Evolutionary conservation across 1,140 invertebrate genomes (phyloP).

Genomic region (Atta cephalotes): DNA sequence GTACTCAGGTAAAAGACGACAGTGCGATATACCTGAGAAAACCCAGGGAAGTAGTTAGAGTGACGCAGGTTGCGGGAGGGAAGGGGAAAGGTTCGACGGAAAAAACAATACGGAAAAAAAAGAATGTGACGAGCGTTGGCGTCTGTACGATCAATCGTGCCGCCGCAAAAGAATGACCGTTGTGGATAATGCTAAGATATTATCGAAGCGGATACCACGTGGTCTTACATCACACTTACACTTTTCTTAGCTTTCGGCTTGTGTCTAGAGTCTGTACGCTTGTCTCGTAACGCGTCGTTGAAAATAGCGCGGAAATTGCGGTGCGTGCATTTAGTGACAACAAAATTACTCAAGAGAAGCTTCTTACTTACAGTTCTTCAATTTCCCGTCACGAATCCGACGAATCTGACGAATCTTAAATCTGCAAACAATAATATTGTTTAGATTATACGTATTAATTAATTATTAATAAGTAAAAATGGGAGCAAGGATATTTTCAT

Average conservation of each 20-base stretch:
- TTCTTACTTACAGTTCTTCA: neutral
- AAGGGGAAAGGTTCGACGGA: neutral
- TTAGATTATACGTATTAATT: neutral
- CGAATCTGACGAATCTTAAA: neutral
- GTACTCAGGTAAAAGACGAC: neutral
- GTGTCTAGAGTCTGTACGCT: neutral
- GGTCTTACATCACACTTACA: constrained; percentile 69
- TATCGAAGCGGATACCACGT: constrained; percentile 70
- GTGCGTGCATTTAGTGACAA: constrained; percentile 2
- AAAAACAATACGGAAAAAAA: neutral
- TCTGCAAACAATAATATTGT: no score
- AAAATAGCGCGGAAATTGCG: constrained; percentile 9
- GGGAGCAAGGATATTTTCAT: no score
- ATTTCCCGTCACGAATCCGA: neutral
- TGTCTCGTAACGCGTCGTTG: constrained; percentile 24
- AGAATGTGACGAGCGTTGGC: constrained; percentile 2
- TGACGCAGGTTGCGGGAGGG: neutral
- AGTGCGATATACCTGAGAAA: neutral
- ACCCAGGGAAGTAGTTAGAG: neutral
- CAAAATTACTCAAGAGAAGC: neutral
- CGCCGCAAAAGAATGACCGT: constrained; percentile 3
- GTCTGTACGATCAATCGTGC: constrained; percentile 21
- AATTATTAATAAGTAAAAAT: neutral
- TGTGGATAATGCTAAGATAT: constrained; percentile 52
- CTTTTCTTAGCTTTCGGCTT: constrained; percentile 58